Evolutionary conservation across 2,888 invertebrate species (phyloP), one percentile per base, ranked within the genome.

Genomic region (Ctenicera cuprea): DNA sequence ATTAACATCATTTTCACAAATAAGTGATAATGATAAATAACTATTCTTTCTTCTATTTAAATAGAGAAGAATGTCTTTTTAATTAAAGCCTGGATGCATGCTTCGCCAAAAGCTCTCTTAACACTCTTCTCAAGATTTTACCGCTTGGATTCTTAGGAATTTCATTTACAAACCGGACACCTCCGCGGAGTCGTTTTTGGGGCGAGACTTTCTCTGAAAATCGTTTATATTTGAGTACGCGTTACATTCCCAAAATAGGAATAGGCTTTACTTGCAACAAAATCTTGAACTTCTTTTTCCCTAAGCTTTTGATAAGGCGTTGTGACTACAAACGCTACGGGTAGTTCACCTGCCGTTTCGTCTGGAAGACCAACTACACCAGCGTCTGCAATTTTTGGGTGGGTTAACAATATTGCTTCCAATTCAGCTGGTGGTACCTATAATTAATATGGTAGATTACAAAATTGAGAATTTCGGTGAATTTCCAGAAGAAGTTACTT

Each of bases 371-470:
- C 97, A 81, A 96, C 90, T 30, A 97, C 97, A 37, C 94, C 96
- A 22, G 91, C 93, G 83, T 97, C 96, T 67, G 90, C 90, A 61
- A 97, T 91, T 68, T 90, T 90, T 0, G 90, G 88, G 87, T 94
- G 92, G 41, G 91, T 91, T 64, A 95, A 87, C 45, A 97, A 85
- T 61, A 97, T 82, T 14, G 92, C 92, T 86, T 97, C 97, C 43
- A 97, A 86, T 87, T 97, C 97, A 0, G 96, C 96, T 2, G 97
- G 97, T 0, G 96, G 93, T 52, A 92, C 92, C 91, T 92, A 64
- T 38, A 8, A n/a, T 26, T 26, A 22, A 45, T 43, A 3, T 26
- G 2, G 2, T 20, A n/a, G n/a, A n/a, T n/a, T n/a, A n/a, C n/a
- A n/a, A n/a, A n/a, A n/a, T n/a, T n/a, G n/a, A n/a, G n/a, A n/a